Base-by-base conservation (phyloP, 2,797 vertebrate species). In the Sciurus carolinensis region DNA sequence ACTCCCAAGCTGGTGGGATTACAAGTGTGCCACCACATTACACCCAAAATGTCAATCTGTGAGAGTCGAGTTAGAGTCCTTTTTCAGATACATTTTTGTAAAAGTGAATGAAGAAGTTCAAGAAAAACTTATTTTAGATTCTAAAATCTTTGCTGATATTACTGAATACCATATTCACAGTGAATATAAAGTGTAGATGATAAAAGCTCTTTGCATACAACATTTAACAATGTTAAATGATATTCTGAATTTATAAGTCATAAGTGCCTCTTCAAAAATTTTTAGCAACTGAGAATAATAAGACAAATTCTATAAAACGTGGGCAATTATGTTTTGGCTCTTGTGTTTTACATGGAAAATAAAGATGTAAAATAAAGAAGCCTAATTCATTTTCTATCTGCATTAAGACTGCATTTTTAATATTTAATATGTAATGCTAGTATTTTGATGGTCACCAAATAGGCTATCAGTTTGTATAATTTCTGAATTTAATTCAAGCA, bases 31-130 rank as follows among this genome's bases (percentile, higher is more conserved):
- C 24, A 62, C 59, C 22, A 50, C 13, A 14, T 18, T 57, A 18
- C 54, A 57, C 18, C 54, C 54, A 57, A 57, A 57, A 66, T 30
- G 28, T 66, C 28, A 66, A 66, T 28, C 64, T 69, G 17, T 69
- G 54, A 57, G 42, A 81, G 28, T 91, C 57, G 14, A 67, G 12
- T 71, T 75, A 93, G 84, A 67, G 72, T 64, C 79, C 18, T 77
- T 50, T 84, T 93, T 79, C 57, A 71, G 15, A 66, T 44, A 33
- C 14, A 79, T 72, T 91, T 95, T 57, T 86, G 14, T 94, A 67
- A 90, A 93, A 96, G 24, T 67, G 30, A 95, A 95, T 69, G 83
- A 66, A 91, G 42, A 82, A 93, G 85, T 96, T 42, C 3, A 95
- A 71, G 44, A 62, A 81, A 92, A 71, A 57, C 11, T 54, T 66